These are phyloP conservation scores for Egretta garzetta DNA, from an alignment of 2,113 vertebrate genomes.

Conservation along the genomic window DNA sequence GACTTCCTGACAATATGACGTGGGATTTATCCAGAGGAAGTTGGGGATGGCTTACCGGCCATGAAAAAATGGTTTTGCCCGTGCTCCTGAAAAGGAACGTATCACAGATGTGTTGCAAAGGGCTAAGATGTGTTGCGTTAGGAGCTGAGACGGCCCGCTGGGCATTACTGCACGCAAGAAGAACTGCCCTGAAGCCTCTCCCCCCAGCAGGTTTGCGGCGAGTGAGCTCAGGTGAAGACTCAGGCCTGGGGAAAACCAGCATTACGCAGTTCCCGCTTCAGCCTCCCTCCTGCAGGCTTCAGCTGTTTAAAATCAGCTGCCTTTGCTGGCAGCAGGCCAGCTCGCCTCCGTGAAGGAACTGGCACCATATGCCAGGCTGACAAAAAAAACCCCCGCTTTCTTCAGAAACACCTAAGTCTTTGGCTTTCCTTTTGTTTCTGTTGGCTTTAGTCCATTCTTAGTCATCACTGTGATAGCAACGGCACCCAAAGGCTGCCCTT, in stretches of 20 bases:
- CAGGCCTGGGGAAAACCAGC: not conserved
- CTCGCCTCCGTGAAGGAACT: not conserved
- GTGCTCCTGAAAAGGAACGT: not conserved
- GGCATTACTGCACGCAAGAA: not conserved
- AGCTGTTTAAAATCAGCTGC: not conserved
- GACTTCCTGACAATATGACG: not conserved
- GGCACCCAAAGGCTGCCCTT: not conserved
- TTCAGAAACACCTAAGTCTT: not conserved
- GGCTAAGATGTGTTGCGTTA: not conserved
- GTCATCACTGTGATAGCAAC: not conserved
- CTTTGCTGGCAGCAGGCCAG: not conserved
- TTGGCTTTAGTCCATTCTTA: not conserved
- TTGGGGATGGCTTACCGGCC: not conserved
- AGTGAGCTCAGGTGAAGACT: not conserved
- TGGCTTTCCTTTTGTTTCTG: slow-evolving; percentile 3
- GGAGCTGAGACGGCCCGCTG: not conserved
- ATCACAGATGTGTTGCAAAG: not conserved
- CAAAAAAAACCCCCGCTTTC: not conserved
- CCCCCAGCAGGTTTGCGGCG: not conserved
- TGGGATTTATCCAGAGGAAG: not conserved
- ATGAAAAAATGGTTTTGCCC: not conserved
- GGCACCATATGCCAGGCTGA: not conserved
- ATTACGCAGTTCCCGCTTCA: not conserved
- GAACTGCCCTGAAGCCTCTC: not conserved
- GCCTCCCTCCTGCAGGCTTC: not conserved